These are phyloP conservation scores for Dinoponera quadriceps DNA, from an alignment of 1,140 invertebrate genomes.

Conservation along the genomic window DNA sequence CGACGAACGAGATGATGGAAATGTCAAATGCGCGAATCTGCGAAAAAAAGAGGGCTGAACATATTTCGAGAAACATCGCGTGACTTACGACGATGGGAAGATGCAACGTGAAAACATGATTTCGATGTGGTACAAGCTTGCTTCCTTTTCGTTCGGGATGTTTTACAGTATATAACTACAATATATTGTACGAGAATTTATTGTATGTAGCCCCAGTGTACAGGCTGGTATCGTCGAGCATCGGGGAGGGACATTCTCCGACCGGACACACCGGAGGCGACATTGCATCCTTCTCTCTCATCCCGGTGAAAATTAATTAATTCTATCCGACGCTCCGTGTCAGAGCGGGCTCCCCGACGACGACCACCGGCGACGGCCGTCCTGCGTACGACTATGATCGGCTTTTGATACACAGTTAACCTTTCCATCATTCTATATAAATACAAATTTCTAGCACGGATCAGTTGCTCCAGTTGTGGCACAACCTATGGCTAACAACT, in stretches of 20 bases:
- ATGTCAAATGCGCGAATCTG: slow-evolving; percentile 47
- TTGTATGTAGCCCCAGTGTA: background rate
- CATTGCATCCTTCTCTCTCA: background rate
- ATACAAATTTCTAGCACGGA: slow-evolving; percentile 65
- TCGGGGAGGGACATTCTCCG: background rate
- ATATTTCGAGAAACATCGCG: background rate
- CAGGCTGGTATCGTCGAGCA: background rate
- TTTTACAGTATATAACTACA: slow-evolving; percentile 5
- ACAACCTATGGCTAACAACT: slow-evolving; percentile 73
- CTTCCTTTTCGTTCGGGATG: background rate
- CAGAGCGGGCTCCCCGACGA: background rate
- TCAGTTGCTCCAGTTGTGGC: slow-evolving; percentile 62
- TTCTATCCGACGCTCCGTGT: background rate
- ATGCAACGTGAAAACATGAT: slow-evolving; percentile 31
- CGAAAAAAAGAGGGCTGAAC: slow-evolving; percentile 11
- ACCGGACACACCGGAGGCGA: background rate
- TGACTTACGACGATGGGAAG: background rate
- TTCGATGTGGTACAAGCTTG: background rate
- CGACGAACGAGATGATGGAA: slow-evolving; percentile 42
- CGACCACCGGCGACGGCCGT: background rate
- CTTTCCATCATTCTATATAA: slow-evolving; percentile 67
- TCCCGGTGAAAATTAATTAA: background rate
- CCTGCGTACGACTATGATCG: slow-evolving; percentile 54
- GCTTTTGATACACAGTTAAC: slow-evolving; percentile 62
- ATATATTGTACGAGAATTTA: slow-evolving; percentile 24